Evolutionary conservation across 2,797 vertebrate genomes (phyloP), one percentile per base, ranked within the genome.

Genomic region (Trematomus bernacchii): DNA sequence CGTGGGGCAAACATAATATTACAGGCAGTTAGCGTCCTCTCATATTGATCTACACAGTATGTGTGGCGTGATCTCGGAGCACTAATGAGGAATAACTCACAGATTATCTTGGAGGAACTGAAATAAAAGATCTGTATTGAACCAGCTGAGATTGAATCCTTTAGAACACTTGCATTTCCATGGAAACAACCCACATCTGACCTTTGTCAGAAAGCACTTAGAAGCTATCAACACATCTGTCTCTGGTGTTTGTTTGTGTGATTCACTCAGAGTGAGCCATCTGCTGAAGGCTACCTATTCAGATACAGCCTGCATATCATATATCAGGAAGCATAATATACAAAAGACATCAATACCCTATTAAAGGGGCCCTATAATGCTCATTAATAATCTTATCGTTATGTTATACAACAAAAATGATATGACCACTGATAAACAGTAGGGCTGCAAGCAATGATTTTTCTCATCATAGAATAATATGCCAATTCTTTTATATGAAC

Each of bases 131-230:
- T 23, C 47, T 60, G 58, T 21, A 47, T 23, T 48, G 37, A 83
- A 69, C 61, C 73, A 78, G 69, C 67, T 19, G 55, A 76, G 66
- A 27, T 46, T 53, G 62, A 55, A 58, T 74, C 42, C 69, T 37
- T 63, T 50, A 11, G 43, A 73, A 66, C 19, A 27, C 58, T 73
- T 69, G 23, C 0, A 73, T 90, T 87, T 80, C 85, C 83, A 89
- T 91, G 73, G 87, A 82, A 85, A 89, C 90, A 15, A 1, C 57
- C 53, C 40, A 51, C 77, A 15, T 40, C 42, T 63, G 43, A 21
- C 68, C 61, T 44, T 78, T 43, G 50, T 59, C 61, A 68, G 67
- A 71, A 10, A 15, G 73, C 76, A 50, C 52, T 61, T 52, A 44
- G 57, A 43, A 52, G 37, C 68, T 27, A 65, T 65, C 57, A 44